These are phyloP conservation scores for Phlogophora meticulosa DNA, from an alignment of 2,888 invertebrate species.

Conservation along the genomic window DNA sequence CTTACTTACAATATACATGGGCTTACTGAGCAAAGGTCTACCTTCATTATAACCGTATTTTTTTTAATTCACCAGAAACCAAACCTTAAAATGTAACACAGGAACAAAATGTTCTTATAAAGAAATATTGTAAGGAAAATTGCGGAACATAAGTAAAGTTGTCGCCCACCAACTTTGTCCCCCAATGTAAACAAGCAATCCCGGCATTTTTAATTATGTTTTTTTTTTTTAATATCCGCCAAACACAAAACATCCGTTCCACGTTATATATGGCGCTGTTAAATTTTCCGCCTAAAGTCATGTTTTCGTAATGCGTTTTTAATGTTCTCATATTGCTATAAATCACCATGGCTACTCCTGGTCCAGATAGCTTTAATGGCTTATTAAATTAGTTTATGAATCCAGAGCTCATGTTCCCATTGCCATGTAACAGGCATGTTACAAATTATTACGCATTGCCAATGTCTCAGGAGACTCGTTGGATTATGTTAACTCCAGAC, in stretches of 20 bases:
- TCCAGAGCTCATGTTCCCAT: conserved; percentile 47
- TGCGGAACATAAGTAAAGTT: conserved; percentile 5
- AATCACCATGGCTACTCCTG: conserved; percentile 89
- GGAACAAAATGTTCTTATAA: neutral
- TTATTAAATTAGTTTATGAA: conserved; percentile 88
- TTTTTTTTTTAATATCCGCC: conserved; percentile 63
- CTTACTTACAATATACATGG: too few relatives aligned
- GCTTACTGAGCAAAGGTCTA: too few relatives aligned
- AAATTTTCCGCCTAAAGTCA: conserved; percentile 89
- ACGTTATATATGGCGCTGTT: conserved; percentile 84
- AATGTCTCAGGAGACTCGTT: conserved; percentile 22
- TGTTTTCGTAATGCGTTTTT: conserved; percentile 91
- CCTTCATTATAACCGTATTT: too few relatives aligned
- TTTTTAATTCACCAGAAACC: too few relatives aligned
- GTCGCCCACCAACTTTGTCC: conserved; percentile 12
- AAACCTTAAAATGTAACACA: neutral
- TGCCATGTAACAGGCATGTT: conserved; percentile 29
- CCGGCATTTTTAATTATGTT: conserved; percentile 54
- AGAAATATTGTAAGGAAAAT: conserved; percentile 22
- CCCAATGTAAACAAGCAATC: conserved; percentile 54
- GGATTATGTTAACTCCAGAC: neutral
- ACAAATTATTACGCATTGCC: conserved; percentile 43
- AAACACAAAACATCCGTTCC: conserved; percentile 82
- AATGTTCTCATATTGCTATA: conserved; percentile 91
- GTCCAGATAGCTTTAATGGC: conserved; percentile 90